Base-by-base conservation (phyloP, 2,797 vertebrate genomes). In the Orestias chungarensis region DNA sequence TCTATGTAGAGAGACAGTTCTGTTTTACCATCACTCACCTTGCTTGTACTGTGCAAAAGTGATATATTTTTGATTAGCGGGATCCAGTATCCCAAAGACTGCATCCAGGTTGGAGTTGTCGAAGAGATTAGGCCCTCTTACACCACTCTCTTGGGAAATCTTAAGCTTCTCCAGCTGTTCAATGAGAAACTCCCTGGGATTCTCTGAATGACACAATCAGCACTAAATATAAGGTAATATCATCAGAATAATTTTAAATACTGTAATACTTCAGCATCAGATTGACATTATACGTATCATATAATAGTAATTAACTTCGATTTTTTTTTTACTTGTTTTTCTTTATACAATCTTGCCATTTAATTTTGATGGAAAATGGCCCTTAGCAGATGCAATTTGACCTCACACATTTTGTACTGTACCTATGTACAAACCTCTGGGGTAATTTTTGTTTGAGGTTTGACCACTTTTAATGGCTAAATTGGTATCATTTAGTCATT, bases 51-150 rank as follows among this genome's bases (percentile, higher is more conserved):
- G 93, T 20, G 55, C 71, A 68, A 81, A 89, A 18, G 82, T 91
- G 72, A 95, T 91, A 68, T 88, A 65, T 31, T 86, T 88, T 64
- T 88, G 81, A 27, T 87, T 72, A 0, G 76, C 12, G 0, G 93
- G 93, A 83, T 94, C 93, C 80, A 95, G 68, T 43, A 95, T 87
- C 10, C 88, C 72, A 1, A 89, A 89, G 14, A 93, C 25, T 6
- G 92, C 79, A 4, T 93, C 90, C 74, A 95, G 59, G 68, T 95
- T 87, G 43, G 85, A 49, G 25, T 74, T 82, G 64, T 79, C 71
- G 64, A 95, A 94, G 40, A 95, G 79, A 65, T 81, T 77, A 0
- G 91, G 91, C 3, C 80, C 79, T 14, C 43, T 68, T n/a, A 31
- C 8, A 3, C 59, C 72, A 4, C 20, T 57, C 40, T 79, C 73